phyloP scores from a whole-genome alignment of 2,113 vertebrate genomes.

The Vireo altiloquus region DNA sequence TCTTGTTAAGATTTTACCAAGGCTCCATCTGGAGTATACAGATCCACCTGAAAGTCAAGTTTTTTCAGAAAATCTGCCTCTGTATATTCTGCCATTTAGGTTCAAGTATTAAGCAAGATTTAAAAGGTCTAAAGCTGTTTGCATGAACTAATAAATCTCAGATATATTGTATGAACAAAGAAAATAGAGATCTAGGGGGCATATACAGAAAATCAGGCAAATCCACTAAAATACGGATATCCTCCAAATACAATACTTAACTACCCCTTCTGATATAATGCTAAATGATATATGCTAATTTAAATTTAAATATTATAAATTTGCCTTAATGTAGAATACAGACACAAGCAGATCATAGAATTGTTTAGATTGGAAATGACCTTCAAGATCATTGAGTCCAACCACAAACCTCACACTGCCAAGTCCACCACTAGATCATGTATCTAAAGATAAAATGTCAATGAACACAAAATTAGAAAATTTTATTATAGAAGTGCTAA shows the following conservation, averaged over 20 bases:
- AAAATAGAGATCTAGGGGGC: not conserved
- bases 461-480: not conserved
- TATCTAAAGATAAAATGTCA: not conserved
- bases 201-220: not conserved
- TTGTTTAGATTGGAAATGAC: not conserved
- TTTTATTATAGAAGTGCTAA: not conserved
- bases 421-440: not conserved
- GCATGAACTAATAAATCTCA: not conserved
- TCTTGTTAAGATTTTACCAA: not conserved
- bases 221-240: not conserved
- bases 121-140: not conserved
- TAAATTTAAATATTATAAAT: not conserved
- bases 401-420: not conserved
- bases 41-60: not conserved
- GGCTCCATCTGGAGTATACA: not conserved
- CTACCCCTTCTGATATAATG: not conserved
- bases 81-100: not conserved
- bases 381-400: not conserved
- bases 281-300: not conserved
- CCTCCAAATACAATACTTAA: not conserved
- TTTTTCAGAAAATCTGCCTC: not conserved
- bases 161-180: not conserved
- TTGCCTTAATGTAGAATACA: not conserved
- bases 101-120: not conserved
- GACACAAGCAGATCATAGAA: not conserved